Conservation (phyloP, 1,140 invertebrate genomes). For the Psilanteris sp. region DNA sequence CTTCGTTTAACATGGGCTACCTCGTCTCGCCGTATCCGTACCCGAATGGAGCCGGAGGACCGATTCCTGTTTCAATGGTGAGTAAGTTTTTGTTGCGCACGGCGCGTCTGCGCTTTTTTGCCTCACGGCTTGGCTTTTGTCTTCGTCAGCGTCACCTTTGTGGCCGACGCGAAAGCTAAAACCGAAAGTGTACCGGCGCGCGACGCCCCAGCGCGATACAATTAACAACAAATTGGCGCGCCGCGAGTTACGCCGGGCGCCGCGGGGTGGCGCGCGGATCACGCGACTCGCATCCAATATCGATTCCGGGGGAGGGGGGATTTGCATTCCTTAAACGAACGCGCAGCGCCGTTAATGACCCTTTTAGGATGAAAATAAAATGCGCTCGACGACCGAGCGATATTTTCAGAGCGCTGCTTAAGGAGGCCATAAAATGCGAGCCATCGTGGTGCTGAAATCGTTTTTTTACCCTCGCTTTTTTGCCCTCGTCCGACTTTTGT, state of each 20-base stretch:
- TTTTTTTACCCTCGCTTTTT: too few relatives aligned
- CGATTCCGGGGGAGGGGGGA: too few relatives aligned
- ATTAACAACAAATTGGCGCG: constrained; percentile 15
- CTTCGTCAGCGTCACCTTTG: constrained; percentile 4
- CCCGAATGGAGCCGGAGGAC: constrained; percentile 90
- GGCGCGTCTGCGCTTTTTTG: constrained; percentile 8
- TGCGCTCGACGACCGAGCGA: not conserved
- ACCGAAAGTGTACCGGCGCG: too few relatives aligned
- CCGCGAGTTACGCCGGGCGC: not conserved
- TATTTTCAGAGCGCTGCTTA: constrained; percentile 19
- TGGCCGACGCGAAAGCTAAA: too few relatives aligned
- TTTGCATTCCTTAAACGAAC: constrained; percentile 4
- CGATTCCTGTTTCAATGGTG: constrained; percentile 92
- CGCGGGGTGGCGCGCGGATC: too few relatives aligned
- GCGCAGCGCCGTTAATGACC: constrained; percentile 23
- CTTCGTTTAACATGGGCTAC: constrained; percentile 94
- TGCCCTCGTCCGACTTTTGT: too few relatives aligned
- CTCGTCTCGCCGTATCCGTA: constrained; percentile 92
- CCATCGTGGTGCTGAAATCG: too few relatives aligned
- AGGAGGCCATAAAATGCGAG: constrained; percentile 20
- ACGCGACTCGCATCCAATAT: too few relatives aligned
- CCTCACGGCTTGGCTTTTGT: constrained; percentile 10
- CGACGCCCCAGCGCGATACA: constrained; percentile 19
- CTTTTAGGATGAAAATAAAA: constrained; percentile 43
- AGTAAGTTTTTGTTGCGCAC: constrained; percentile 77